Conservation (phyloP, 2,888 invertebrate genomes). For the Drosophila ezoana region DNA sequence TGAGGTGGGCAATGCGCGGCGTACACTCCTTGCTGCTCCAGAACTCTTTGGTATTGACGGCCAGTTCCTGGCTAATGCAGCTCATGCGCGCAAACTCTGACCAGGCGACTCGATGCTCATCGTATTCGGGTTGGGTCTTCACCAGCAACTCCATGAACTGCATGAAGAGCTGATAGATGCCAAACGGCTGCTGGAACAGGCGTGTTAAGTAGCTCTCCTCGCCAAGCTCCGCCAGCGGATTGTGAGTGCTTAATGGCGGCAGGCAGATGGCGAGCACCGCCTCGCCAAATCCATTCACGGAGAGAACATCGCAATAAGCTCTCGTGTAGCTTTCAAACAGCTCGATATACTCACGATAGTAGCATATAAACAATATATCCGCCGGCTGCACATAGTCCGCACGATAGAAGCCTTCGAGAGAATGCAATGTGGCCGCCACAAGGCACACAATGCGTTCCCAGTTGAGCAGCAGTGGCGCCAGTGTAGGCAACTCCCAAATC, state of each 20-base stretch:
- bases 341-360: slow-evolving; percentile 90
- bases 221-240: slow-evolving; percentile 54
- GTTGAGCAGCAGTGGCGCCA: slow-evolving; percentile 86
- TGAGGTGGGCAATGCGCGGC: slow-evolving; percentile 82
- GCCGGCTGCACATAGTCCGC: slow-evolving; percentile 88
- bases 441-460: slow-evolving; percentile 90
- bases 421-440: slow-evolving; percentile 88
- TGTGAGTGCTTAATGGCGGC: slow-evolving; percentile 48
- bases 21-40: slow-evolving; percentile 84
- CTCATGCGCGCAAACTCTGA: slow-evolving; percentile 75
- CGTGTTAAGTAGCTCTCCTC: slow-evolving; percentile 73
- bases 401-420: slow-evolving; percentile 89
- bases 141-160: slow-evolving; percentile 80
- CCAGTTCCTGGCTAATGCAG: slow-evolving; percentile 82
- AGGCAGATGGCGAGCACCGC: slow-evolving; percentile 87
- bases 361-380: slow-evolving; percentile 89
- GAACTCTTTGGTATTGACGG: slow-evolving; percentile 83
- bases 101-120: slow-evolving; percentile 81
- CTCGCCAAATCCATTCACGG: slow-evolving; percentile 89
- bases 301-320: slow-evolving; percentile 90
- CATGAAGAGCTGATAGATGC: slow-evolving; percentile 78
- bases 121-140: slow-evolving; percentile 70
- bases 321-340: slow-evolving; percentile 90
- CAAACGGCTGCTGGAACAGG: slow-evolving; percentile 82
- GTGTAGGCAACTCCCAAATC: slow-evolving; percentile 44